Evolutionary conservation across 2,113 vertebrate genomes (phyloP).

Genomic region (Hoplias malabaricus): DNA sequence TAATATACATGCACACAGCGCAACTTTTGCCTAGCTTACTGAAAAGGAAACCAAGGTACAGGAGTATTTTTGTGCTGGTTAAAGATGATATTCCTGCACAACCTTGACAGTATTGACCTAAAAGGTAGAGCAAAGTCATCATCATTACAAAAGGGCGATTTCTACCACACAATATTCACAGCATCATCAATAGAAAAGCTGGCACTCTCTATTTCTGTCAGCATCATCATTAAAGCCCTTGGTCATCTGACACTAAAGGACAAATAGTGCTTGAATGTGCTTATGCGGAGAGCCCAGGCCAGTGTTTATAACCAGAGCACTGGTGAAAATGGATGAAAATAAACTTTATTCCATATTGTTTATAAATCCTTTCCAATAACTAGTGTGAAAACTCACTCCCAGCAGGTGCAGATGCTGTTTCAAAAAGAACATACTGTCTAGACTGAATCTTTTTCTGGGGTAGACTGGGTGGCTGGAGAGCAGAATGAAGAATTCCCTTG

Average conservation of each 20-base stretch:
- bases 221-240: slow-evolving; percentile 13
- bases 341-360: neutral
- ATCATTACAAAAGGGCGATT: neutral
- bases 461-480: no score
- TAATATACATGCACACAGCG: neutral
- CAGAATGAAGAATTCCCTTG: no score
- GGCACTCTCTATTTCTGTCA: slow-evolving; percentile 12
- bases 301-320: no score
- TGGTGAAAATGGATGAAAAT: neutral
- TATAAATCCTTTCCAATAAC: neutral
- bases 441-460: no score
- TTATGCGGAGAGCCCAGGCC: neutral
- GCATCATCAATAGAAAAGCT: neutral
- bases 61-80: neutral
- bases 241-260: slow-evolving; percentile 45
- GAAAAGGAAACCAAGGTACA: neutral
- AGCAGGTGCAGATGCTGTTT: neutral
- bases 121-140: neutral
- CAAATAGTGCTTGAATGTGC: slow-evolving; percentile 21
- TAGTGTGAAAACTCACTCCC: neutral
- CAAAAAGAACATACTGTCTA: neutral
- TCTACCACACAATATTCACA: neutral
- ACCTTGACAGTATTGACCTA: neutral
- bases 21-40: neutral
- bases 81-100: neutral